Percentiles rank a stretch among this genome's conserved stretches.
phyloP scores from a whole-genome alignment of 2,797 vertebrate species.

The Betta splendens region DNA sequence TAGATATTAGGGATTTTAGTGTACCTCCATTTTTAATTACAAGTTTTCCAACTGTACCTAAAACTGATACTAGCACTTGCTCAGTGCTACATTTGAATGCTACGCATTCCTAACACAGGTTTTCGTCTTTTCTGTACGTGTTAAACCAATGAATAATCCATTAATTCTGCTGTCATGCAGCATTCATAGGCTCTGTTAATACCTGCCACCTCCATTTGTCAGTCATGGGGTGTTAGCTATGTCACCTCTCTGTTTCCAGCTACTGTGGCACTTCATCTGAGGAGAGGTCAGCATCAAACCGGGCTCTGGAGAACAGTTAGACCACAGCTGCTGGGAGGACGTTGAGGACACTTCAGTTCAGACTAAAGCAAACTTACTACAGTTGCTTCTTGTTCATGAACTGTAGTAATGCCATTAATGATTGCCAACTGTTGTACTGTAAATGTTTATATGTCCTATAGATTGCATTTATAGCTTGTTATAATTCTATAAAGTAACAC shows the following conservation, averaged over 20 bases:
- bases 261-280: conserved; percentile 48
- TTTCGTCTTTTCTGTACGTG: conserved; percentile 23
- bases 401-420: background rate
- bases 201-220: conserved; percentile 55
- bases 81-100: too few relatives aligned
- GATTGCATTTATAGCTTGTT: conserved; percentile 36
- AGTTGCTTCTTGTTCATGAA: background rate
- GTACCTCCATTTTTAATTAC: too few relatives aligned
- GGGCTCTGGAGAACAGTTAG: conserved; percentile 49
- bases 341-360: conserved; percentile 26
- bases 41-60: too few relatives aligned
- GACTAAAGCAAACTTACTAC: background rate
- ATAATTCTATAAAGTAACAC: conserved; percentile 13
- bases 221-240: conserved; percentile 56
- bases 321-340: conserved; percentile 50
- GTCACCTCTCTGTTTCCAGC: conserved; percentile 55
- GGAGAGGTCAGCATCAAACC: conserved; percentile 56
- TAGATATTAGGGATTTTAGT: too few relatives aligned
- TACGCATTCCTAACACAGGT: too few relatives aligned
- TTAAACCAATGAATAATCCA: conserved; percentile 50
- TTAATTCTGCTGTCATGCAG: conserved; percentile 30
- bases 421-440: background rate
- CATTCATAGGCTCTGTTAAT: conserved; percentile 40
- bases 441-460: conserved; percentile 37
- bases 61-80: too few relatives aligned